These are phyloP conservation scores for Pagrus major DNA, from an alignment of 2,113 vertebrate species.

Conservation along the genomic window DNA sequence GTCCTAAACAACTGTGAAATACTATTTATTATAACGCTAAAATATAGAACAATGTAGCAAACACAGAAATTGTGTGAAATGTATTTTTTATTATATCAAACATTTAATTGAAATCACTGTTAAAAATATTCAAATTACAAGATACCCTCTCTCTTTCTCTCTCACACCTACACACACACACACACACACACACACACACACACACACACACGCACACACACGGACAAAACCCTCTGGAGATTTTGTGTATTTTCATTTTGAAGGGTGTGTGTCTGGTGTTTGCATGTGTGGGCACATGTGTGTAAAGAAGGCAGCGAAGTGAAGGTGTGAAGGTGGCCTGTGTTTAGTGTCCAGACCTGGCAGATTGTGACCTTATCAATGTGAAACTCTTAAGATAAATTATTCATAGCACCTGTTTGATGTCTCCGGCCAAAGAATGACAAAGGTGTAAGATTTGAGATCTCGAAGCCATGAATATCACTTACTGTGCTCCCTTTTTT, in stretches of 20 bases:
- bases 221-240: constrained; percentile 24
- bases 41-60: neutral
- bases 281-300: constrained; percentile 54
- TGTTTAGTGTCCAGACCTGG: constrained; percentile 77
- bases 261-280: constrained; percentile 53
- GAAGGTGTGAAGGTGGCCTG: constrained; percentile 71
- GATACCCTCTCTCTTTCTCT: neutral
- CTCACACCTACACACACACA: neutral
- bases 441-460: constrained; percentile 75
- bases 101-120: constrained; percentile 7
- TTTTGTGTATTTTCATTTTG: constrained; percentile 48
- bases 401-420: constrained; percentile 84
- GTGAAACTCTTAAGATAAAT: constrained; percentile 82
- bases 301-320: constrained; percentile 65
- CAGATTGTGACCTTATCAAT: constrained; percentile 86
- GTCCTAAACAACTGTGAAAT: neutral
- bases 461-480: constrained; percentile 59
- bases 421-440: constrained; percentile 80
- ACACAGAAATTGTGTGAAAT: neutral
- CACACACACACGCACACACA: constrained; percentile 7
- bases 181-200: constrained; percentile 5
- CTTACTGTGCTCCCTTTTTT: constrained; percentile 38
- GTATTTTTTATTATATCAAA: neutral
- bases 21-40: neutral
- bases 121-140: constrained; percentile 32